These are phyloP conservation scores for Orcinus orca DNA, from an alignment of 2,113 vertebrate species.

Conservation along the genomic window DNA sequence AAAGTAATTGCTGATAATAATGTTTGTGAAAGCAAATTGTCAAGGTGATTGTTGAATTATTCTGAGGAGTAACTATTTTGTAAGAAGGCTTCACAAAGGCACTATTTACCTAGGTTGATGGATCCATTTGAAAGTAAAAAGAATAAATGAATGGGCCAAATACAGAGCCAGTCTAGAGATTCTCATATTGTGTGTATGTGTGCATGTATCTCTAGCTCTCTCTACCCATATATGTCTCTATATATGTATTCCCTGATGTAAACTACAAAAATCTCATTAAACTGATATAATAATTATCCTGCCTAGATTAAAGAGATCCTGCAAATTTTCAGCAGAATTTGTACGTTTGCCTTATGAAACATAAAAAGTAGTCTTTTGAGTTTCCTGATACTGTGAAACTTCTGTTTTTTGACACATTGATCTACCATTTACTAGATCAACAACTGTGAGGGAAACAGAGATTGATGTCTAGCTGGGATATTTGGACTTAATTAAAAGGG, in stretches of 20 bases:
- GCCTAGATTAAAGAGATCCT: neutral
- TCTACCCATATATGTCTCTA: neutral
- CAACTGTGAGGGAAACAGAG: conserved; percentile 33
- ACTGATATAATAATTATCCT: neutral
- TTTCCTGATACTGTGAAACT: neutral
- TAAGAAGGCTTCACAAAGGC: conserved; percentile 5
- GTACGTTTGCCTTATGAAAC: neutral
- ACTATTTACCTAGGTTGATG: neutral
- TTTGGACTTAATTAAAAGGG: conserved; percentile 16
- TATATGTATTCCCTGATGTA: neutral
- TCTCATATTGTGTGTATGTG: neutral
- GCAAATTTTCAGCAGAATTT: neutral
- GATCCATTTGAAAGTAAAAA: conserved; percentile 4
- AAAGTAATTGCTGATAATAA: conserved; percentile 20
- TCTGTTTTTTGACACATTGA: neutral
- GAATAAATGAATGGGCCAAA: neutral
- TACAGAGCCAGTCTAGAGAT: neutral
- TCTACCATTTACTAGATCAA: neutral
- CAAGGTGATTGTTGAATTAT: neutral
- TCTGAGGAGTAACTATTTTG: neutral
- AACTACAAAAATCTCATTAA: neutral
- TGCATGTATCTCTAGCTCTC: neutral
- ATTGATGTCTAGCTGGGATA: neutral
- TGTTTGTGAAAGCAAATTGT: conserved; percentile 27
- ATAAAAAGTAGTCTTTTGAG: conserved; percentile 2